Evolutionary conservation across 2,888 invertebrate genomes (phyloP), one percentile per base, ranked within the genome.

Genomic region (Caenorhabditis doughertyi): DNA sequence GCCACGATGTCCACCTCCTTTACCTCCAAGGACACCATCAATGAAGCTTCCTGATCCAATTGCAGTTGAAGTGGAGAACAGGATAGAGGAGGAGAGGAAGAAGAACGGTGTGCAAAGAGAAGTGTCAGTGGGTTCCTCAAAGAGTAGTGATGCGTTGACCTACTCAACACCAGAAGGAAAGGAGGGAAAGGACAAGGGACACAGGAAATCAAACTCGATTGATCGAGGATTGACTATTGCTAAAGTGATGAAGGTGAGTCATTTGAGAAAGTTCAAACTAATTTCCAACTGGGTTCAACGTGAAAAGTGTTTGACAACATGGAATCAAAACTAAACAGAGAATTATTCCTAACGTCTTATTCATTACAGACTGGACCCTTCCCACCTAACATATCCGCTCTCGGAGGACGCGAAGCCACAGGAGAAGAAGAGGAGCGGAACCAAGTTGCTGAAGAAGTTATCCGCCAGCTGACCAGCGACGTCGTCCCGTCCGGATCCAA

Each of bases 201-300:
- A 91, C 60, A 84, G 83, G 35, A 91, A 91, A 68, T 88, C 89
- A 21, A 91, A 89, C 44, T 90, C 90, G 4, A 71, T 91, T 21
- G 91, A 91, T 79, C 71, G 90, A 42, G 90, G 90, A 21, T 56
- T 91, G n/a, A 87, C 88, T 3, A 77, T 89, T 21, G 89, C 89
- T 11, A 90, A 90, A 73, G 56, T 81, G 11, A 81, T 90, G 55
- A 91, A 90, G 62, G 85, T 83, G 29, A 51, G 44, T 71, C 11
- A 35, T 51, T n/a, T n/a, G n/a, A n/a, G n/a, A n/a, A n/a, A n/a
- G n/a, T n/a, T n/a, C n/a, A n/a, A n/a, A n/a, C 27, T 21, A 3
- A 32, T 56, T 56, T 29, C 32, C 8, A 29, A 32, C 27, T n/a
- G 13, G n/a, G n/a, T n/a, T 29, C 3, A 21, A 16, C 32, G 13